Conservation (phyloP, 2,888 invertebrate genomes). For the Lottia scabra region DNA sequence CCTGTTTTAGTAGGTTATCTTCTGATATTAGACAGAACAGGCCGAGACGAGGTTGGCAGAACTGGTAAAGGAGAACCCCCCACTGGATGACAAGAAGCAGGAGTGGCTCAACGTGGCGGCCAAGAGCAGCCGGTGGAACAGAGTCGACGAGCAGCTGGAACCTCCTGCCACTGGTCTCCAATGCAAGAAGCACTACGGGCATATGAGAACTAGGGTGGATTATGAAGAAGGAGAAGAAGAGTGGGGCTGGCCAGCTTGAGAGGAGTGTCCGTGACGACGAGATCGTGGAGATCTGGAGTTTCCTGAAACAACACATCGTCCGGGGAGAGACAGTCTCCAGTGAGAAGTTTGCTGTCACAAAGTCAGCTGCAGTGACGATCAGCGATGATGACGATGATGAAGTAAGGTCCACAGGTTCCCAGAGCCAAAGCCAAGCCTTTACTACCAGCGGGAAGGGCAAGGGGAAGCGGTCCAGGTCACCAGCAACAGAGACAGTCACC, state of each 20-base stretch:
- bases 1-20: too few relatives aligned
- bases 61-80: neutral
- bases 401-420: neutral
- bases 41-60: neutral
- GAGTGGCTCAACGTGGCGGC: slow-evolving; percentile 8
- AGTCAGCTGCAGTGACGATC: neutral
- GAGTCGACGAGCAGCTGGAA: slow-evolving; percentile 5
- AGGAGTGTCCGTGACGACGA: slow-evolving; percentile 9
- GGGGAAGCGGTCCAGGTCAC: neutral
- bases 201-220: slow-evolving; percentile 1
- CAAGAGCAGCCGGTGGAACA: slow-evolving; percentile 6
- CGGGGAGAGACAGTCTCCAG: neutral
- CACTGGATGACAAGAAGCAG: slow-evolving; percentile 3
- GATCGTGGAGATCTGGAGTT: slow-evolving; percentile 5
- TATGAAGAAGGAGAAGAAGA: slow-evolving; percentile 11
- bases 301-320: slow-evolving; percentile 16
- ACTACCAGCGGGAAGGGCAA: neutral
- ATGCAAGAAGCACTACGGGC: slow-evolving; percentile 1
- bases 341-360: neutral
- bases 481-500: neutral
- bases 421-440: neutral
- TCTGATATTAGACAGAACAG: neutral
- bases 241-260: slow-evolving; percentile 5
- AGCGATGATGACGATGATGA: neutral
- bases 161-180: slow-evolving; percentile 12